These are phyloP conservation scores for Branchinecta lynchi DNA, from an alignment of 1,140 invertebrate genomes.

Conservation along the genomic window DNA sequence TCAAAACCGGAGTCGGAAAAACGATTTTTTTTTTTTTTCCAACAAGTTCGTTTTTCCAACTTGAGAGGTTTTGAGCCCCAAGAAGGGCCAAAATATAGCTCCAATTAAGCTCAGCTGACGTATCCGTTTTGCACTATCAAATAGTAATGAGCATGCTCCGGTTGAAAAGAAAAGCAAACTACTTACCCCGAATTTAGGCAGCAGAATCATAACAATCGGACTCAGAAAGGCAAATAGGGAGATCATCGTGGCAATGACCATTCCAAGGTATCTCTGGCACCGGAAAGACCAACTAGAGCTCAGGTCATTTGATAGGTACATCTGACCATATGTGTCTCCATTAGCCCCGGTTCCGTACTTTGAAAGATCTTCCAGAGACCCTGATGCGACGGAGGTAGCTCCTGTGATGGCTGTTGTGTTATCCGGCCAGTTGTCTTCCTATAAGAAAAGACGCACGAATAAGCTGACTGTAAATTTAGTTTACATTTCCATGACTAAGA, in stretches of 20 bases:
- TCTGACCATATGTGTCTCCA: slow-evolving; percentile 19
- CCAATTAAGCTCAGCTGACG: too few species aligned
- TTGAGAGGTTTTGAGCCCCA: too few species aligned
- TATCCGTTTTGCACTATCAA: too few species aligned
- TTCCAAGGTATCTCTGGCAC: slow-evolving; percentile 61
- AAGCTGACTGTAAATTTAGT: too few species aligned
- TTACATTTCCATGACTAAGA: too few species aligned
- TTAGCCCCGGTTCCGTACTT: slow-evolving; percentile 21
- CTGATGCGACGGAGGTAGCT: slow-evolving; percentile 84
- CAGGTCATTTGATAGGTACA: slow-evolving; percentile 26
- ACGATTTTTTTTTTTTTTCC: too few species aligned
- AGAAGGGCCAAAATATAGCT: too few species aligned
- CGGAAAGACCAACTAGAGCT: slow-evolving; percentile 38
- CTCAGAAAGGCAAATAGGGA: slow-evolving; percentile 71
- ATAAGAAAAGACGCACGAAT: slow-evolving; percentile 24
- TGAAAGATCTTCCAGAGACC: slow-evolving; percentile 71
- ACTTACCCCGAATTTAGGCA: slow-evolving; percentile 60
- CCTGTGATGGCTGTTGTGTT: slow-evolving; percentile 93
- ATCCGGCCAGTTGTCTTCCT: slow-evolving; percentile 90
- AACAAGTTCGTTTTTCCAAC: too few species aligned
- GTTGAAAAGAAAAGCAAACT: too few species aligned
- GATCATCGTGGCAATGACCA: slow-evolving; percentile 54
- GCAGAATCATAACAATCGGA: slow-evolving; percentile 79
- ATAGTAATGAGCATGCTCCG: too few species aligned
- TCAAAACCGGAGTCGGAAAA: too few species aligned